phyloP scores from a whole-genome alignment of 2,888 invertebrate species.

The Periphyllus acericola region DNA sequence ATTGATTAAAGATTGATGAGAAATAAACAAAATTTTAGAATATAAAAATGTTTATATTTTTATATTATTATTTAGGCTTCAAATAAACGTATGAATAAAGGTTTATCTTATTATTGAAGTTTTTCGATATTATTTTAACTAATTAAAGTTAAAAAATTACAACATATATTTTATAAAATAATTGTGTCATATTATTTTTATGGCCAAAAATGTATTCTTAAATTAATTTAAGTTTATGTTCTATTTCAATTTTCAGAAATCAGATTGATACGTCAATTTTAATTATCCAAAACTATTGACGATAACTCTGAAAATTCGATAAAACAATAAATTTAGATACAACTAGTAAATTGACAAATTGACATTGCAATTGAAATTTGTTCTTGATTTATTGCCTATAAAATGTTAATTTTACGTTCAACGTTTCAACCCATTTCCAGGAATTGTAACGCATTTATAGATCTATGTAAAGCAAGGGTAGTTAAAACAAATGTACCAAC shows the following conservation, averaged over 20 bases:
- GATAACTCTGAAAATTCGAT: neutral
- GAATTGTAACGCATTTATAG: neutral
- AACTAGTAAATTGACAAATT: neutral
- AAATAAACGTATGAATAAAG: neutral
- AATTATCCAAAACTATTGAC: neutral
- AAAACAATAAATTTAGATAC: neutral
- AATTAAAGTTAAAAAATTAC: neutral
- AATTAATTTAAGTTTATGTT: neutral
- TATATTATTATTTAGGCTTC: neutral
- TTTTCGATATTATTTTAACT: neutral
- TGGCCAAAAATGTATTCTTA: neutral
- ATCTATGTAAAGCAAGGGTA: neutral
- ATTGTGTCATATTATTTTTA: neutral
- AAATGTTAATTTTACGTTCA: neutral
- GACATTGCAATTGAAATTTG: neutral
- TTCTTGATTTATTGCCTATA: neutral
- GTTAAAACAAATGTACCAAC: neutral
- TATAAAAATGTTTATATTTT: no score
- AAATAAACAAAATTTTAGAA: no score
- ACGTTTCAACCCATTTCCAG: neutral
- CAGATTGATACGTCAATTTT: neutral
- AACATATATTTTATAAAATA: neutral
- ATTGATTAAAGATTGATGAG: no score
- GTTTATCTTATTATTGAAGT: neutral
- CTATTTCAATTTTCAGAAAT: neutral